Conservation (phyloP, 2,113 vertebrate species). For the Lepus timidus region DNA sequence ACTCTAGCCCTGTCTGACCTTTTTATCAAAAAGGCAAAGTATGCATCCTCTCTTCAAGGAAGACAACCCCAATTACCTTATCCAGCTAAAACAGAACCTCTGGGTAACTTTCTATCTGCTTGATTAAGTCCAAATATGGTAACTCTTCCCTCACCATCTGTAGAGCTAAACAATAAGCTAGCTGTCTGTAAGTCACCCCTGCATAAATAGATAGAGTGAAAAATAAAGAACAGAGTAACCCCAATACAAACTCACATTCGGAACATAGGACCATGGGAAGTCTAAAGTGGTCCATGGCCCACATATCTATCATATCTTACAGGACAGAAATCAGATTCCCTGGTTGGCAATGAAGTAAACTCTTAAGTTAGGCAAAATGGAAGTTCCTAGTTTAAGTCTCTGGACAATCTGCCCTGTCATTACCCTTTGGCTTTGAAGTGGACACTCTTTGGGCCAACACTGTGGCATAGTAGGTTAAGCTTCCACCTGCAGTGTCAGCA, state of each 20-base stretch:
- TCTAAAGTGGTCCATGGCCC: not conserved
- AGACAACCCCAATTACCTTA: not conserved
- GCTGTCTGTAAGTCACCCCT: not conserved
- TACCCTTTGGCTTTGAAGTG: not conserved
- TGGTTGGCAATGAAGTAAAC: not conserved
- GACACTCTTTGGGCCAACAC: not conserved
- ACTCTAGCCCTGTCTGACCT: not conserved
- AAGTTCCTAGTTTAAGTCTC: not conserved
- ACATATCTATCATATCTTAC: not conserved
- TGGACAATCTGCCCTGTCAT: not conserved
- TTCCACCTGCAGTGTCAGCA: too few relatives aligned
- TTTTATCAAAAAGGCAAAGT: not conserved
- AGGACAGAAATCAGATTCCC: not conserved
- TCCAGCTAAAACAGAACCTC: not conserved
- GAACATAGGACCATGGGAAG: not conserved
- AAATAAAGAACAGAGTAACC: slow-evolving; percentile 15
- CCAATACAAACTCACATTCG: slow-evolving; percentile 15
- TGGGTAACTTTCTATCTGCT: slow-evolving; percentile 10
- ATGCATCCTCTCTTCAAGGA: not conserved
- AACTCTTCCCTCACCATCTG: not conserved
- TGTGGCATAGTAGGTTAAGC: too few relatives aligned
- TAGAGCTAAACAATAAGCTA: not conserved
- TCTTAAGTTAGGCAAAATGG: not conserved
- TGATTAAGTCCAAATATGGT: not conserved
- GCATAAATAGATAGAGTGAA: not conserved